Base-by-base conservation (phyloP, 2,113 vertebrate species). In the Rhinogobius similis region DNA sequence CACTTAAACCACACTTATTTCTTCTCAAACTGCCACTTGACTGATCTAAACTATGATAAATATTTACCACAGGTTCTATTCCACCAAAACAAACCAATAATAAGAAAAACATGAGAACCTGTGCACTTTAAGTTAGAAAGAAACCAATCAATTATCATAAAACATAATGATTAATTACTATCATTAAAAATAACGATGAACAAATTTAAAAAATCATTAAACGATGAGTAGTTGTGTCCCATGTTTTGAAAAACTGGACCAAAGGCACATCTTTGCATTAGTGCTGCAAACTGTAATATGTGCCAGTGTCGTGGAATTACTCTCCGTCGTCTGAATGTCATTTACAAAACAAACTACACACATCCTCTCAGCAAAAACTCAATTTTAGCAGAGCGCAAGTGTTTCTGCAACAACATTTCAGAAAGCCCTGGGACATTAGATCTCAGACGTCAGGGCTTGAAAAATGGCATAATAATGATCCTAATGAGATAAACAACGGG, bases 401-500 rank as follows among this genome's bases (percentile, higher is more conserved):
- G 24, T 56, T 61, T 69, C 55, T 55, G 41, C 62, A 70, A 66
- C 52, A 77, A 65, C 58, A 73, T 71, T 65, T 63, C 52, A 52
- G 56, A 2, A 43, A 62, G 65, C 67, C 38, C 44, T 46, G 44
- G 23, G 73, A 76, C 38, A 62, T 61, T 39, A 24, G 48, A 46
- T 44, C 14, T 23, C 48, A 16, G 32, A 13, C 59, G 62, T 63
- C 61, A 62, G 23, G 39, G 2, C 38, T 23, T 38, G 20, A 21
- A 74, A 70, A 75, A 39, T 77, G 79, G 46, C 53, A 67, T 77
- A 67, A 58, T 72, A 78, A 73, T 82, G 29, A 78, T 44, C 43
- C 55, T 41, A 70, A 64, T 56, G 43, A 71, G 59, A 70, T n/a
- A 65, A 77, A 68, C 48, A 78, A 70, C 70, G 36, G 39, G 44